Base-by-base conservation (phyloP, 2,113 vertebrate species). In the Megatriorchis doriae region DNA sequence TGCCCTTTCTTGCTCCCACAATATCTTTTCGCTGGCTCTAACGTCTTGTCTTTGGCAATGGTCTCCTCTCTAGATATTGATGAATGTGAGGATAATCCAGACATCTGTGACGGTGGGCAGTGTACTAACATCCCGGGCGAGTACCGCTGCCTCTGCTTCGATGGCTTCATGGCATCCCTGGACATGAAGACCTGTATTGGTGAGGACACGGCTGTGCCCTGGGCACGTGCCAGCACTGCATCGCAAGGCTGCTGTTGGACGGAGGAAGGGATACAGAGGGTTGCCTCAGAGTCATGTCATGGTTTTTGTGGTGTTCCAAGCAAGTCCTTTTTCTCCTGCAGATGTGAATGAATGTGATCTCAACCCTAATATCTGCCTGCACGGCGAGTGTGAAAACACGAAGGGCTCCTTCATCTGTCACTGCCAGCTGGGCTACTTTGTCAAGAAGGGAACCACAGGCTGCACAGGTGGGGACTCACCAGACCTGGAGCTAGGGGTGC, bases 321-420 rank as follows among this genome's bases (percentile, higher is more conserved):
- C 32, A 32, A 61, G 5, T 23, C 10, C 38, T 38, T 74, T 86
- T 87, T 72, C 81, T 83, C 67, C 58, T 47, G 59, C 97, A 99
- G 99, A 99, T 86, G 98, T 99, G 88, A 99, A 99, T 2, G 99
- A 99, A 89, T 99, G 99, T 48, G 99, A 99, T 90, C 97, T 99
- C 92, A 99, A 99, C 97, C 99, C 99, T 48, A 99, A 99, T 97
- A 98, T 99, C 98, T 99, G 99, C 96, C 98, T 99, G 91, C 99
- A 99, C 0, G 99, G 99, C 3, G 98, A 98, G 86, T 99, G 99
- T 34, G 98, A 99, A 95, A 99, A 99, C 97, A 99, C 99, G 5
- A 99, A 99, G 93, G 99, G 99, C 34, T 99, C 99, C 72, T 99
- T 99, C 96, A 99, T 99, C 97, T 99, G 99, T 88, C 99, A 99